phyloP scores from a whole-genome alignment of 2,113 vertebrate species.

The Anhinga anhinga region DNA sequence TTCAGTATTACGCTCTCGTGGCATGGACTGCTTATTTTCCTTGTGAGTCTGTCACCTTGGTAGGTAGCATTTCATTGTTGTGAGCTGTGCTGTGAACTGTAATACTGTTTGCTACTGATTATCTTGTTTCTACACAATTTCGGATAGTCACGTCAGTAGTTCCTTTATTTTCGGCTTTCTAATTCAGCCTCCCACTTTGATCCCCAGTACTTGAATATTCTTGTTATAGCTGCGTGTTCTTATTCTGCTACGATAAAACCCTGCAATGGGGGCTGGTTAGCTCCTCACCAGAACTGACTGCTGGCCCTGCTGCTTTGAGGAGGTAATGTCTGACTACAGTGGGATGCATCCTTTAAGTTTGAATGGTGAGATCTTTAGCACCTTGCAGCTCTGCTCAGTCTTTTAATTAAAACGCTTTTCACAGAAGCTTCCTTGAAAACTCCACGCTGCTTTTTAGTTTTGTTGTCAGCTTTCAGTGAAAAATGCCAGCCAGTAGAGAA shows the following conservation, averaged over 20 bases:
- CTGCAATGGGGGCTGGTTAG: background rate
- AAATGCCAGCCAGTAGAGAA: background rate
- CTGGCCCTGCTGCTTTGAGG: background rate
- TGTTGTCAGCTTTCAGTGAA: background rate
- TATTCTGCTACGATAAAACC: background rate
- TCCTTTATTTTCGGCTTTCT: background rate
- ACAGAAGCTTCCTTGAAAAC: background rate
- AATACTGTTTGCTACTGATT: background rate
- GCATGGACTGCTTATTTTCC: background rate
- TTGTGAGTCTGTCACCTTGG: background rate
- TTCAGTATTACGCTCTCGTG: background rate
- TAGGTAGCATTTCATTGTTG: background rate
- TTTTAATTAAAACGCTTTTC: background rate
- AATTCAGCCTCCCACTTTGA: background rate
- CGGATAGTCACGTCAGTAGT: background rate
- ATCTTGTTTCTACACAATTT: background rate
- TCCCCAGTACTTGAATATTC: background rate
- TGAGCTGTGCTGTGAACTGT: background rate
- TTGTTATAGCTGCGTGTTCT: background rate
- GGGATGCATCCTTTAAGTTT: background rate
- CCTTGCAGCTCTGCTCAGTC: background rate
- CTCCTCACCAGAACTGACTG: background rate
- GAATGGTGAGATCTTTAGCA: background rate
- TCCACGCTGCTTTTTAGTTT: background rate
- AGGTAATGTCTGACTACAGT: background rate